phyloP scores from a whole-genome alignment of 2,888 invertebrate species.

The Petrophora chlorosata region DNA sequence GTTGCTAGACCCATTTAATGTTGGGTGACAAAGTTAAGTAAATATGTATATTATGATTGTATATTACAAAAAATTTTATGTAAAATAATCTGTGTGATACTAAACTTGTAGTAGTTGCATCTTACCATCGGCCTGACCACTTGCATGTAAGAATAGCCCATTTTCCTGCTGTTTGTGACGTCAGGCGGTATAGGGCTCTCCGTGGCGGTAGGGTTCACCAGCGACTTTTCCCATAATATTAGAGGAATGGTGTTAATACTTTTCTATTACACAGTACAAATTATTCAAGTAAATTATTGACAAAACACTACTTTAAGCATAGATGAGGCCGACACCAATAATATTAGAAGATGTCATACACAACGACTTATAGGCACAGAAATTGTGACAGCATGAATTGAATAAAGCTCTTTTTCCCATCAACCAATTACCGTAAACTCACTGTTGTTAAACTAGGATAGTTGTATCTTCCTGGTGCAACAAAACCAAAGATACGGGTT shows the following conservation, averaged over 20 bases:
- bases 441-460: constrained; percentile 40
- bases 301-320: constrained; percentile 14
- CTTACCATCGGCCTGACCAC: too few relatives aligned
- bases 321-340: constrained; percentile 11
- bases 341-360: constrained; percentile 3
- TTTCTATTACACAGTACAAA: not conserved
- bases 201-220: too few relatives aligned
- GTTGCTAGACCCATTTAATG: too few relatives aligned
- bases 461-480: constrained; percentile 25
- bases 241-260: not conserved
- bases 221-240: too few relatives aligned
- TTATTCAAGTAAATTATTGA: not conserved
- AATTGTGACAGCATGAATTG: constrained; percentile 24
- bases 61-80: too few relatives aligned
- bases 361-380: constrained; percentile 8
- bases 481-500: constrained; percentile 19
- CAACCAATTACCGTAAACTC: constrained; percentile 46
- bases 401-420: constrained; percentile 43
- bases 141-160: too few relatives aligned
- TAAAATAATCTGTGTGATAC: too few relatives aligned
- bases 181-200: too few relatives aligned
- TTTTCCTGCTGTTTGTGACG: too few relatives aligned
- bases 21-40: too few relatives aligned
- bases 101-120: too few relatives aligned
- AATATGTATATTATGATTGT: too few relatives aligned